Evolutionary conservation across 2,888 invertebrate genomes (phyloP), one percentile per base, ranked within the genome.

Genomic region (Lobophora halterata): DNA sequence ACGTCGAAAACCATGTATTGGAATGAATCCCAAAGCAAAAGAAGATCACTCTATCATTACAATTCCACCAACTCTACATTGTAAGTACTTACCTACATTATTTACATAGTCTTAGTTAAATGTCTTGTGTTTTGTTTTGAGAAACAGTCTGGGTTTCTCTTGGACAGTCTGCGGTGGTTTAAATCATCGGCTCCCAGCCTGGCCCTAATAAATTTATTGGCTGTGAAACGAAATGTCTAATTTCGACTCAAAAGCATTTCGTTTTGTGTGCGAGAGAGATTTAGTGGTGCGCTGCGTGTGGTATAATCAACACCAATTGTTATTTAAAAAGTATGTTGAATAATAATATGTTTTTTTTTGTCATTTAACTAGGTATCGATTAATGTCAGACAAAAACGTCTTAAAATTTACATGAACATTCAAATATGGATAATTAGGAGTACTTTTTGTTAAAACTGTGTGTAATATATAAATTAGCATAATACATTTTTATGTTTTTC

Each of bases 191-290:
- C 49, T 58, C 68, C 34, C 68, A 49, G 71, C 64, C 49, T 67
- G 71, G 67, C 67, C 69, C 67, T 65, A 70, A 66, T 62, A 65
- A 66, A 73, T 73, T 76, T 71, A 79, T 74, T 65, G 61, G 58
- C 63, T 73, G 71, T 70, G 71, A 73, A 77, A 70, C 62, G 71
- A 79, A 69, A 68, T 61, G 68, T 72, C 75, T 74, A 74, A 79
- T 79, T 70, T 65, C 45, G 65, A 55, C 52, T 50, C 52, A 48
- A 66, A 61, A 55, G 60, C 60, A 61, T 71, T 71, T 70, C 65
- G 64, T 69, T 66, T 63, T 54, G 52, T 53, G 49, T 60, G 61
- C 66, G 46, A 50, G 50, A 43, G 55, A 58, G 61, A 59, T 55
- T 61, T 56, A 52, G 52, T 52, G 35, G 24, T 26, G 34, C 53